These are phyloP conservation scores for Antechinus stuartii DNA, from an alignment of 2,113 vertebrate species.

Conservation along the genomic window DNA sequence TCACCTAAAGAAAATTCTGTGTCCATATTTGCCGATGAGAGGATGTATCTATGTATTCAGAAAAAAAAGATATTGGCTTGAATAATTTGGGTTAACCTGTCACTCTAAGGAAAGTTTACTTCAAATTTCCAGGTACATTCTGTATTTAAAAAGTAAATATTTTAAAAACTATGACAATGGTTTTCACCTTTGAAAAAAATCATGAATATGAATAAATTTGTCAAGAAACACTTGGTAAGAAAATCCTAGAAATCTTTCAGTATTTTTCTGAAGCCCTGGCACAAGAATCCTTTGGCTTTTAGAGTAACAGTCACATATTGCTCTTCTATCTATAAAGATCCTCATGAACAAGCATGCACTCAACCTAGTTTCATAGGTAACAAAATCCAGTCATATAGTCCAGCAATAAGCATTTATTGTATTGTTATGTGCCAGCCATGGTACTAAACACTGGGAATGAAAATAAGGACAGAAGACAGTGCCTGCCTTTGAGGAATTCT, in stretches of 20 bases:
- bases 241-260: neutral
- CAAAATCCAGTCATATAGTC: neutral
- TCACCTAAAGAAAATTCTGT: neutral
- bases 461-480: neutral
- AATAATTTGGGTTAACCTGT: neutral
- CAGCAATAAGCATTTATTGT: neutral
- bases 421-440: too few relatives aligned
- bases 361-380: neutral
- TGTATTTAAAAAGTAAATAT: neutral
- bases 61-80: neutral
- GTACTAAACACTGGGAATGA: neutral
- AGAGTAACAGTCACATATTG: neutral
- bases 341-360: neutral
- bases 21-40: accelerated
- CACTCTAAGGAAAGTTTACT: neutral
- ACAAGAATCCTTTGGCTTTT: conserved; percentile 9
- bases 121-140: neutral
- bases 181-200: neutral
- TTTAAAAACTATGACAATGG: neutral
- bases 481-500: neutral
- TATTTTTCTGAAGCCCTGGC: neutral
- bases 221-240: neutral
- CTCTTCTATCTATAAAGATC: neutral
- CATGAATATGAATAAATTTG: neutral
- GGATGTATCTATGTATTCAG: neutral